phyloP scores from a whole-genome alignment of 2,113 vertebrate species.

The Propithecus coquereli region DNA sequence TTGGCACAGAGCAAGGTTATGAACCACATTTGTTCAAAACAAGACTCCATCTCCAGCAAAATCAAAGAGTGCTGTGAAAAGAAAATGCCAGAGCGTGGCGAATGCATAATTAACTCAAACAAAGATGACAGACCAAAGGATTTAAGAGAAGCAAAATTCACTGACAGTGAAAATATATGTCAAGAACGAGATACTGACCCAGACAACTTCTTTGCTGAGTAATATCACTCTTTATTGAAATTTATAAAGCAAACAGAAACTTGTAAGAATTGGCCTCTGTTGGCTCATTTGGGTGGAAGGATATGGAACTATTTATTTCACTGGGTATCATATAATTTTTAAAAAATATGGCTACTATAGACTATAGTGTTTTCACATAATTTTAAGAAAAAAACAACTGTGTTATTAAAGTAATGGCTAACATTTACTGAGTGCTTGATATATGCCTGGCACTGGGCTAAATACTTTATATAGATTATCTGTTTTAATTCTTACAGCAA shows the following conservation, averaged over 20 bases:
- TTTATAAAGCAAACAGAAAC: background rate
- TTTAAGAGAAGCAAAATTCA: conserved; percentile 50
- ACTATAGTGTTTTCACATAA: background rate
- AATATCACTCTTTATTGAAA: conserved; percentile 41
- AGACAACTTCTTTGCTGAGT: conserved; percentile 54
- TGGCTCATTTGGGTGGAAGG: background rate
- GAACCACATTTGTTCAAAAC: conserved; percentile 63
- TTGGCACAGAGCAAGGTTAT: conserved; percentile 55
- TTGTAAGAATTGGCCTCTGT: background rate
- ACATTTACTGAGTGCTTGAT: conserved; percentile 7
- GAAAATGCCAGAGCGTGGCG: background rate
- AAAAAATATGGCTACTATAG: background rate
- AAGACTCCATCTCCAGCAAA: conserved; percentile 67
- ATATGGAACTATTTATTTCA: background rate
- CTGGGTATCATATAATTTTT: background rate
- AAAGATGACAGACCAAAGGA: conserved; percentile 59
- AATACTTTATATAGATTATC: background rate
- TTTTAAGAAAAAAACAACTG: background rate
- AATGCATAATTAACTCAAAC: conserved; percentile 41
- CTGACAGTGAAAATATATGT: conserved; percentile 57
- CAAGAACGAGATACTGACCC: conserved; percentile 42
- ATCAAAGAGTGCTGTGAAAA: conserved; percentile 67
- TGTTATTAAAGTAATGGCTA: background rate
- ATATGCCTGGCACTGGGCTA: background rate
- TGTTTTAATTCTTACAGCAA: background rate